Percentiles rank a stretch among this genome's conserved stretches.
These are phyloP conservation scores for Chrysaora quinquecirrha DNA, from an alignment of 30 jellyfish, hydroid and myxozoan genomes.

Conservation along the genomic window DNA sequence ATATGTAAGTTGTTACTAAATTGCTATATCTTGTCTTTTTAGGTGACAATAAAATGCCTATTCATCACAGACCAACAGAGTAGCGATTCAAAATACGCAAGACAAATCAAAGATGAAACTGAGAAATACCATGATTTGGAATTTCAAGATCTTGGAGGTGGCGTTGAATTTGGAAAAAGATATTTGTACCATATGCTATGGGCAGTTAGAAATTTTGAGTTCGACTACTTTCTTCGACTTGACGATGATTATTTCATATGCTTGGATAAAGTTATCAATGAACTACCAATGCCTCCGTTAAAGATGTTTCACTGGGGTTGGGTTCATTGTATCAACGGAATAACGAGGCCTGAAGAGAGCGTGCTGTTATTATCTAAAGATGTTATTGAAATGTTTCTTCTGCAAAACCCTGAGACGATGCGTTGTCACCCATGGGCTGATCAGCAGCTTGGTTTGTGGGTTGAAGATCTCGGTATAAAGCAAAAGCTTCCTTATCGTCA, in stretches of 20 bases:
- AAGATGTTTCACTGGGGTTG: conserved; percentile 68
- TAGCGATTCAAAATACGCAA: conserved; percentile 4
- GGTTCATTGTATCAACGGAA: conserved; percentile 56
- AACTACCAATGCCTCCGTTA: conserved; percentile 68
- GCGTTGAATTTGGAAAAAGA: conserved; percentile 64
- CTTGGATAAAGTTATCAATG: conserved; percentile 43
- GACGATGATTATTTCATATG: conserved; percentile 64
- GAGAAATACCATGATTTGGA: conserved; percentile 22
- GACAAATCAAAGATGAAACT: conserved; percentile 13
- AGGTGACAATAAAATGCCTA: conserved; percentile 56
- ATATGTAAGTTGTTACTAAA: no score
- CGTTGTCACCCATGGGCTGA: conserved; percentile 73
- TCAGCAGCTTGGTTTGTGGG: conserved; percentile 64
- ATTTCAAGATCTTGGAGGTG: conserved; percentile 59
- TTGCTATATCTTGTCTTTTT: no score
- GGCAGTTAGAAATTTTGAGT: conserved; percentile 59
- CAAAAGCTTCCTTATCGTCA: conserved; percentile 22
- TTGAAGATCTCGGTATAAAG: conserved; percentile 10
- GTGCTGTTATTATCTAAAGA: conserved; percentile 41
- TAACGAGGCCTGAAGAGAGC: conserved; percentile 75
- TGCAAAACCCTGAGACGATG: conserved; percentile 55
- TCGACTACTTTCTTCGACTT: conserved; percentile 51
- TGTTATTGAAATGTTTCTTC: conserved; percentile 21
- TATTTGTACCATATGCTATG: conserved; percentile 54
- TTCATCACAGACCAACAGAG: conserved; percentile 42